Evolutionary conservation across 2,113 vertebrate species (phyloP).

Genomic region (Poeciliopsis prolifica): DNA sequence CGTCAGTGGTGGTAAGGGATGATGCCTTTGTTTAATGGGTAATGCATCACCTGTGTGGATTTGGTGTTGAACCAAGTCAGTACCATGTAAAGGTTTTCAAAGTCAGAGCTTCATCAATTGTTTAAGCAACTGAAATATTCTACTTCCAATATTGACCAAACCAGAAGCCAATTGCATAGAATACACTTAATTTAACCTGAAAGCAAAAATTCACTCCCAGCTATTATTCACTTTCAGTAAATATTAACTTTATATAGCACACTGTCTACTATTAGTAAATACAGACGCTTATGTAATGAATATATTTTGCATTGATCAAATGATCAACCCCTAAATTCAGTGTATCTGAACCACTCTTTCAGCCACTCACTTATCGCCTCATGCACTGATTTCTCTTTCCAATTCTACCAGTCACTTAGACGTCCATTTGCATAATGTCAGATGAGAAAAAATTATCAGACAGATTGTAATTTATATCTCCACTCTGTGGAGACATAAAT

Average conservation of each 20-base stretch:
- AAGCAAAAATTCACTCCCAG: slow-evolving; percentile 5
- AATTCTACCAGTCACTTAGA: slow-evolving; percentile 72
- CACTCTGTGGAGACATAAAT: slow-evolving; percentile 23
- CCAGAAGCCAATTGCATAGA: background rate
- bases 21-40: no score
- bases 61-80: no score
- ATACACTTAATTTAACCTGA: slow-evolving; percentile 2
- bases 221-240: slow-evolving; percentile 17
- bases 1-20: no score
- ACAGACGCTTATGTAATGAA: slow-evolving; percentile 56
- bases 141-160: background rate
- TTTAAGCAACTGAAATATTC: background rate
- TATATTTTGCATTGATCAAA: slow-evolving; percentile 66
- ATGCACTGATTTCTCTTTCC: slow-evolving; percentile 73
- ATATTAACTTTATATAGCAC: slow-evolving; percentile 40
- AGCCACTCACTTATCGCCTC: slow-evolving; percentile 69
- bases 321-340: slow-evolving; percentile 58
- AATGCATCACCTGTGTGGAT: no score
- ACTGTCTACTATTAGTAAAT: slow-evolving; percentile 39
- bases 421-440: slow-evolving; percentile 76
- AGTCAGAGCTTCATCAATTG: background rate
- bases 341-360: slow-evolving; percentile 63
- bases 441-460: slow-evolving; percentile 69
- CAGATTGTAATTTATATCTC: slow-evolving; percentile 75
- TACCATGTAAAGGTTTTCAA: background rate